These are phyloP conservation scores for Molorchus minor DNA, from an alignment of 2,888 invertebrate genomes.

Conservation along the genomic window DNA sequence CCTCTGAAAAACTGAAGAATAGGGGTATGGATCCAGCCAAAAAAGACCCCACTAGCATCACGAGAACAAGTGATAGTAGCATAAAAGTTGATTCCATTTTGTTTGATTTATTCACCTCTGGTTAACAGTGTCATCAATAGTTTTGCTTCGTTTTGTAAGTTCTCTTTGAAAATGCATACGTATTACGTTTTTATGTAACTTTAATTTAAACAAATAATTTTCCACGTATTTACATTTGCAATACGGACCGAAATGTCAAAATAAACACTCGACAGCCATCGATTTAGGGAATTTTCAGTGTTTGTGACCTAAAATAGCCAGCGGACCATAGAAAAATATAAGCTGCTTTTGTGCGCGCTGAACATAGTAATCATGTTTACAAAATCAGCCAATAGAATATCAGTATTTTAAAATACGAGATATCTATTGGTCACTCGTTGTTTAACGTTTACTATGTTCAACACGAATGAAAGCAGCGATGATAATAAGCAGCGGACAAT, in stretches of 20 bases:
- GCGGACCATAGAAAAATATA: too few relatives aligned
- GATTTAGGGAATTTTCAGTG: neutral
- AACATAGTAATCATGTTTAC: too few relatives aligned
- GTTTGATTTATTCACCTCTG: slow-evolving; percentile 39
- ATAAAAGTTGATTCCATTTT: slow-evolving; percentile 86
- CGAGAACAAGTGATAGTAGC: slow-evolving; percentile 82
- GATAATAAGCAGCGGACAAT: too few relatives aligned
- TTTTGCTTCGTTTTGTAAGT: slow-evolving; percentile 27
- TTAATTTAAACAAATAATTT: slow-evolving; percentile 6
- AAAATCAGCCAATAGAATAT: too few relatives aligned
- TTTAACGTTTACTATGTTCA: too few relatives aligned
- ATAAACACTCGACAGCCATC: neutral
- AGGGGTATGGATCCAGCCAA: slow-evolving; percentile 94
- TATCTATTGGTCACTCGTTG: too few relatives aligned
- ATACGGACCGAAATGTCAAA: neutral
- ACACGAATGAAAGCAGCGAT: too few relatives aligned
- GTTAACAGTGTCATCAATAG: slow-evolving; percentile 30
- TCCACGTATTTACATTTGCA: slow-evolving; percentile 38
- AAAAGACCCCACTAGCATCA: slow-evolving; percentile 97
- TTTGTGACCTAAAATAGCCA: too few relatives aligned
- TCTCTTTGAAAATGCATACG: slow-evolving; percentile 48
- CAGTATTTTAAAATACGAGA: too few relatives aligned
- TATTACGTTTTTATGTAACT: slow-evolving; percentile 35
- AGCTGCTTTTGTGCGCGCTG: too few relatives aligned
- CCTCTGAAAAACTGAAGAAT: slow-evolving; percentile 94